Evolutionary conservation across 2,113 vertebrate species (phyloP).

Genomic region (Stigmatopora nigra): DNA sequence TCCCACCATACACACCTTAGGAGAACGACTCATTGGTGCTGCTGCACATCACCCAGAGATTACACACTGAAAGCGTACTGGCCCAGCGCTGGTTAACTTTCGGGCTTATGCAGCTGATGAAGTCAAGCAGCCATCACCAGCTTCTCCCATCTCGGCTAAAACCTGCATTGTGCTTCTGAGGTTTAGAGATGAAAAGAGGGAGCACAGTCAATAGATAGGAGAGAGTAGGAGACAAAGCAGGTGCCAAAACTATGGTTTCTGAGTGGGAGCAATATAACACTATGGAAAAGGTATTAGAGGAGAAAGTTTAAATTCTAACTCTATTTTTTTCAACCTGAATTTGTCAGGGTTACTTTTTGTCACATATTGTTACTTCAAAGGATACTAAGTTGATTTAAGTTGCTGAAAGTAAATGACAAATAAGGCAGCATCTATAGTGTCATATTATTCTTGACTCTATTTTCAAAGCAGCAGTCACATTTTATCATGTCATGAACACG

Average conservation of each 20-base stretch:
- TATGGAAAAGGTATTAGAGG: slow-evolving; percentile 19
- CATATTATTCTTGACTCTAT: background rate
- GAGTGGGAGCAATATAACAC: slow-evolving; percentile 9
- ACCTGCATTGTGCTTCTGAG: slow-evolving; percentile 41
- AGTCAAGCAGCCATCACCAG: slow-evolving; percentile 40
- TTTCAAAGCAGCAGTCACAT: background rate
- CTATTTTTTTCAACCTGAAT: slow-evolving; percentile 12
- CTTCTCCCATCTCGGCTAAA: slow-evolving; percentile 48
- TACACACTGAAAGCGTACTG: slow-evolving; percentile 52
- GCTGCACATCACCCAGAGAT: slow-evolving; percentile 41
- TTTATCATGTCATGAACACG: slow-evolving; percentile 8
- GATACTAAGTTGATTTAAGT: slow-evolving; percentile 21
- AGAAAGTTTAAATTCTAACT: slow-evolving; percentile 3
- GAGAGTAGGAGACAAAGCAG: slow-evolving; percentile 10
- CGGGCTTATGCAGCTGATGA: slow-evolving; percentile 57
- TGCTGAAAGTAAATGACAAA: slow-evolving; percentile 17
- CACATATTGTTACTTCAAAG: background rate
- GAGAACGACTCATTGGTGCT: slow-evolving; percentile 47
- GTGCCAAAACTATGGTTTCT: slow-evolving; percentile 22
- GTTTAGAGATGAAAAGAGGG: slow-evolving; percentile 43
- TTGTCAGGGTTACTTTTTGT: slow-evolving; percentile 21
- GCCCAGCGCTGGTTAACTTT: slow-evolving; percentile 51
- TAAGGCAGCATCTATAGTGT: slow-evolving; percentile 12
- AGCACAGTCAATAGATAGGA: slow-evolving; percentile 47
- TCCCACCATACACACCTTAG: slow-evolving; percentile 58